Conservation (phyloP, 2,888 invertebrate genomes). For the Linhomoeus sp. region DNA sequence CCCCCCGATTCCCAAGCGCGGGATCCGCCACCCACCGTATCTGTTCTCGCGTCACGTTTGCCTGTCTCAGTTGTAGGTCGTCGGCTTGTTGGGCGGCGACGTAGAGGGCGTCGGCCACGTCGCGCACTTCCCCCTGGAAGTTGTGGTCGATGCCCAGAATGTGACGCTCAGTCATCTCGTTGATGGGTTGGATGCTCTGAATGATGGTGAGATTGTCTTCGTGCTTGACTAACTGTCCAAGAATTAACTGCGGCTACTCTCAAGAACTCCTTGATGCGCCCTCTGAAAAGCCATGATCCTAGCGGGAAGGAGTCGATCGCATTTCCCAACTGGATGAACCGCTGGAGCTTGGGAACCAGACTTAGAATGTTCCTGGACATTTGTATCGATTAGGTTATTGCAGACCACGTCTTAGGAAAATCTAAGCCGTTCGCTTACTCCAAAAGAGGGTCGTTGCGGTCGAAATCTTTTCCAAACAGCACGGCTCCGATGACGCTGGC, state of each 20-base stretch:
- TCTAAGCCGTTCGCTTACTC: neutral
- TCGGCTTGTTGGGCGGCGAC: constrained; percentile 1
- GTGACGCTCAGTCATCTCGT: neutral
- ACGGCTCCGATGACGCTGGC: constrained; percentile 1
- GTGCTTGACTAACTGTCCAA: no score
- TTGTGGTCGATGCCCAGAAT: neutral
- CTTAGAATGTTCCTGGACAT: neutral
- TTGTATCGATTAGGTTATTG: no score
- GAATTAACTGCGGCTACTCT: neutral
- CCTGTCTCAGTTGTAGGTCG: neutral
- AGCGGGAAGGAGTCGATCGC: neutral
- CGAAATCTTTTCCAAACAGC: neutral
- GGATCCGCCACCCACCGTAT: no score
- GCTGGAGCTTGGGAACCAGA: neutral
- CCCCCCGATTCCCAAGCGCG: no score
- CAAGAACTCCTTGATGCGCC: neutral
- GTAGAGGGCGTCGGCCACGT: constrained; percentile 7
- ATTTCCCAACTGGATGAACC: neutral
- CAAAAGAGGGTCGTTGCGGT: neutral
- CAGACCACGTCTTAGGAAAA: no score
- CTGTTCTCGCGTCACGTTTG: neutral
- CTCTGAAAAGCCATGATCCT: neutral
- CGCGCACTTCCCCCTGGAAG: neutral
- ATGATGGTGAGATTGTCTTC: neutral
- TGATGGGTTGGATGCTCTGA: neutral